Percentiles rank a stretch among this genome's conserved stretches.
Evolutionary conservation across 2,888 invertebrate genomes (phyloP).

Genomic region (Lypha dubia): DNA sequence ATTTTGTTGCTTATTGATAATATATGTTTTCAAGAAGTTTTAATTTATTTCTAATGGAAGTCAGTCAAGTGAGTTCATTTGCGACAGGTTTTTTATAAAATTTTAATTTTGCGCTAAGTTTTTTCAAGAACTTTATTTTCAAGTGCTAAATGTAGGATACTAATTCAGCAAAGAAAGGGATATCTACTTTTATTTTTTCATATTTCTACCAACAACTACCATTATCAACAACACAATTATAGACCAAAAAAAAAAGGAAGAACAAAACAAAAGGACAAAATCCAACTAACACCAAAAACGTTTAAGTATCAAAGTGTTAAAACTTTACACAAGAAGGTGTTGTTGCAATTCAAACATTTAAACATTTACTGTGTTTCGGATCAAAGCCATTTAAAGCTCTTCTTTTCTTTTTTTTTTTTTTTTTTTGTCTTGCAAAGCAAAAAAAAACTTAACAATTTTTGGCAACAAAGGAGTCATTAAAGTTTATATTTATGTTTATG

Average conservation of each 20-base stretch:
- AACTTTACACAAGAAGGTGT: neutral
- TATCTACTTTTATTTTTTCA: neutral
- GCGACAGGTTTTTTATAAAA: too few species aligned
- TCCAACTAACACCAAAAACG: neutral
- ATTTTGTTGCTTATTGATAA: too few species aligned
- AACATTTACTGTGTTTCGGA: too few species aligned
- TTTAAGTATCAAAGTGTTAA: neutral
- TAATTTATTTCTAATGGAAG: too few species aligned
- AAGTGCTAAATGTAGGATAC: neutral
- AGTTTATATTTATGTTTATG: conserved; percentile 48
- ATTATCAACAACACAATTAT: conserved; percentile 12
- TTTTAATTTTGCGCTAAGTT: too few species aligned
- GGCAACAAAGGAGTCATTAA: conserved; percentile 24
- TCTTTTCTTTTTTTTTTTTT: conserved; percentile 2
- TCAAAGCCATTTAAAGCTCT: neutral
- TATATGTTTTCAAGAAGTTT: too few species aligned
- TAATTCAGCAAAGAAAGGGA: neutral
- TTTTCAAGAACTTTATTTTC: too few species aligned
- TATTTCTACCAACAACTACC: conserved; percentile 8
- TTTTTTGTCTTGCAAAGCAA: too few species aligned
- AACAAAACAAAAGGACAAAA: neutral
- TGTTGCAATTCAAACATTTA: neutral
- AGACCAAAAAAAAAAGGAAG: too few species aligned
- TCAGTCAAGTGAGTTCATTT: too few species aligned
- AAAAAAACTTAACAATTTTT: conserved; percentile 7